A percentile compares a stretch with the other conserved stretches of the same genome.
These are phyloP conservation scores for Calephelis perditalis DNA, from an alignment of 2,888 invertebrate genomes.

Conservation along the genomic window DNA sequence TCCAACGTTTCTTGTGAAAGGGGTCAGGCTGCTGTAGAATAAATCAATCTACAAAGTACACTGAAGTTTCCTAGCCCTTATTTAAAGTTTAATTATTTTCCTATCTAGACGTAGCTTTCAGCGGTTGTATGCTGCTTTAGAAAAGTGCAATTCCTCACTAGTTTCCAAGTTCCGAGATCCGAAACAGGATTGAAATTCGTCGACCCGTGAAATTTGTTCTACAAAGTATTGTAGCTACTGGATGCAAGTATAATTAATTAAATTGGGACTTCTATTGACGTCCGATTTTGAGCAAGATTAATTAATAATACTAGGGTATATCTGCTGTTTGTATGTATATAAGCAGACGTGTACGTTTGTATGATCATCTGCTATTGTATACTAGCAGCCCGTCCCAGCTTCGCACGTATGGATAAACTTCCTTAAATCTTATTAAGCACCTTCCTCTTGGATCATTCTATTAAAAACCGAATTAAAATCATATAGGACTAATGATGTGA, in stretches of 20 bases:
- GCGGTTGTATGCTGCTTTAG: constrained; percentile 15
- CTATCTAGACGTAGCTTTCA: constrained; percentile 16
- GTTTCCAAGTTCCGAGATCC: constrained; percentile 14
- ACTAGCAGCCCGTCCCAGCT: no score
- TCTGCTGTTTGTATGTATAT: no score
- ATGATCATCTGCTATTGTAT: no score
- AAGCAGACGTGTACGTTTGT: no score
- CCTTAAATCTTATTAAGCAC: no score
- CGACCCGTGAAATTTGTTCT: constrained; percentile 24
- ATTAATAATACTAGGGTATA: no score
- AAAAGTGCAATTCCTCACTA: constrained; percentile 16
- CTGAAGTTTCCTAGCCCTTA: constrained; percentile 1
- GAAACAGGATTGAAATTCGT: constrained; percentile 23
- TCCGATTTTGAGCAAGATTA: neutral
- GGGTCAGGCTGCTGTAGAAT: neutral
- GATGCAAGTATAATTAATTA: constrained; percentile 14
- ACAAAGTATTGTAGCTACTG: constrained; percentile 18
- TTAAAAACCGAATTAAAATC: no score
- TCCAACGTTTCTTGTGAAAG: neutral
- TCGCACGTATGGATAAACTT: no score
- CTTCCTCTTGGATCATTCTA: no score
- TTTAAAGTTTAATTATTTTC: constrained; percentile 17
- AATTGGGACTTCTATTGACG: constrained; percentile 8
- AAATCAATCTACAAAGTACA: constrained; percentile 11
- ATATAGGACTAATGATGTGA: no score